Conservation (phyloP, 2,888 invertebrate genomes). For the Camponotus fellah region DNA sequence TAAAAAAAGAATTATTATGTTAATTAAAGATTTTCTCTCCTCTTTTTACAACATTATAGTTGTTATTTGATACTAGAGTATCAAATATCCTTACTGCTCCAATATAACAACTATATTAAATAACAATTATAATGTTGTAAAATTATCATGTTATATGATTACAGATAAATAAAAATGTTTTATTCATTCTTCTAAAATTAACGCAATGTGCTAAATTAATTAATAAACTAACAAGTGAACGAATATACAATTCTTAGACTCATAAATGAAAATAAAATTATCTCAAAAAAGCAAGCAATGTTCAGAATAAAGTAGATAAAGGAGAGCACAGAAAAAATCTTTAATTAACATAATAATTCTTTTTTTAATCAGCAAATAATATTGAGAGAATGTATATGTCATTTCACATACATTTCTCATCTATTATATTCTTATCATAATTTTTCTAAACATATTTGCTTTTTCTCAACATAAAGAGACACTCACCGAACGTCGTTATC, state of each 20-base stretch:
- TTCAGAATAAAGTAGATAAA: background rate
- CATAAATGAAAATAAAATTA: background rate
- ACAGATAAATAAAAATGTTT: conserved; percentile 8
- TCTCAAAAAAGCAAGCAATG: background rate
- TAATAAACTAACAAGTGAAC: background rate
- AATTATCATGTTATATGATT: background rate
- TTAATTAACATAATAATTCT: background rate
- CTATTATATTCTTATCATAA: background rate
- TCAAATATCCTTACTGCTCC: too few species aligned
- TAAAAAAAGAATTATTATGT: too few species aligned
- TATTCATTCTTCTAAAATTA: background rate
- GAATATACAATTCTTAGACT: background rate
- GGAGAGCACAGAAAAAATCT: background rate
- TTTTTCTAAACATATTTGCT: background rate
- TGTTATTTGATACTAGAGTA: background rate
- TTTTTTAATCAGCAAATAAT: background rate
- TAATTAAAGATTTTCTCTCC: too few species aligned
- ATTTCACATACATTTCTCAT: background rate
- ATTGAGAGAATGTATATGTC: background rate
- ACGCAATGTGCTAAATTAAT: background rate
- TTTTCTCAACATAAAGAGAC: background rate
- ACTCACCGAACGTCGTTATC: too few species aligned
- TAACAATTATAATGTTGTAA: background rate
- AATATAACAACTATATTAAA: too few species aligned
- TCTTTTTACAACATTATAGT: too few species aligned